Evolutionary conservation across 2,113 vertebrate species (phyloP).

Genomic region (Grantiella picta): DNA sequence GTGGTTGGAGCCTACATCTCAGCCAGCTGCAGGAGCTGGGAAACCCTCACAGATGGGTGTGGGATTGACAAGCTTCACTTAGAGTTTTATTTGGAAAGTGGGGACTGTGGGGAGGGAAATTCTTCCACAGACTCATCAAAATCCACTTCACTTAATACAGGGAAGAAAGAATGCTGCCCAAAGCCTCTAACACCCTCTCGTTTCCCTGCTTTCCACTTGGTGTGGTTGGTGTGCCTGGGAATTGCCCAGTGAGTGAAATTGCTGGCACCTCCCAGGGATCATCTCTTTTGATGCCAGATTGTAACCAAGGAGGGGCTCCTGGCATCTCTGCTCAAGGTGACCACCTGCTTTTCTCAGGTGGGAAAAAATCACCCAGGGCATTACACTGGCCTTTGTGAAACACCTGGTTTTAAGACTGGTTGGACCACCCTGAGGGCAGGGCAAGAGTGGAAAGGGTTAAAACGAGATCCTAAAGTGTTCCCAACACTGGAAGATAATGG

Average conservation of each 20-base stretch:
- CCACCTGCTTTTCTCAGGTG: not conserved
- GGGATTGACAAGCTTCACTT: not conserved
- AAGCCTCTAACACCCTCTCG: slow-evolving; percentile 3
- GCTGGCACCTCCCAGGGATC: not conserved
- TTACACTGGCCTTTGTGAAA: not conserved
- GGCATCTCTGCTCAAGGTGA: not conserved
- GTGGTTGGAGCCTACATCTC: not conserved
- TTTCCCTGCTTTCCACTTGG: slow-evolving; percentile 2
- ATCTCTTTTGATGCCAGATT: slow-evolving; percentile 4
- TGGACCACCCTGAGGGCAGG: not conserved
- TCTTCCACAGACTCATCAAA: slow-evolving; percentile 1
- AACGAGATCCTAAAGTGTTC: not conserved
- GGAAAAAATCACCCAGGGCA: not conserved
- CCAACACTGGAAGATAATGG: not conserved
- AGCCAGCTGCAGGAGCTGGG: not conserved
- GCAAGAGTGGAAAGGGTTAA: slow-evolving; percentile 30
- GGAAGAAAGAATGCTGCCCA: slow-evolving; percentile 17
- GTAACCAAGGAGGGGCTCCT: not conserved
- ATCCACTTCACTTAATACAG: slow-evolving; percentile 11
- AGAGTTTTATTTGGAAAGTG: not conserved
- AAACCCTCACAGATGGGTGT: rapidly evolving
- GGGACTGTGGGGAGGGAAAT: not conserved
- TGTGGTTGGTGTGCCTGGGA: not conserved
- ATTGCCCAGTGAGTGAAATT: not conserved
- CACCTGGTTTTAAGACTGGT: not conserved